Percentiles rank a stretch among this genome's conserved stretches.
phyloP scores from a whole-genome alignment of 1,140 invertebrate species.

The Diorhabda sublineata region DNA sequence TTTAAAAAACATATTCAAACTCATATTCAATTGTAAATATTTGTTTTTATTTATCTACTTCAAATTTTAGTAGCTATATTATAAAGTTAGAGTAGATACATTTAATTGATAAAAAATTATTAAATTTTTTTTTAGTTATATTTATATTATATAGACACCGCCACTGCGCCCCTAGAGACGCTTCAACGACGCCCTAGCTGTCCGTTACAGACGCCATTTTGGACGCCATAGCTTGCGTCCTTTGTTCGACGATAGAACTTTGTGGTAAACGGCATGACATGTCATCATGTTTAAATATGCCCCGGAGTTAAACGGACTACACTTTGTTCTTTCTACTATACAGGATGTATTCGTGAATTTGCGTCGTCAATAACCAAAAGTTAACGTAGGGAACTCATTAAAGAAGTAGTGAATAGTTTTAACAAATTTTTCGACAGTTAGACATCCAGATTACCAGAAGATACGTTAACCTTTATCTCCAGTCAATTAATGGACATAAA shows the following conservation, averaged over 20 bases:
- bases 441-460: no score
- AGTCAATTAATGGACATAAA: no score
- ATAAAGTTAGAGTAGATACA: no score
- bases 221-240: conserved; percentile 33
- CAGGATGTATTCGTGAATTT: background rate
- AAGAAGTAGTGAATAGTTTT: background rate
- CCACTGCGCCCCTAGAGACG: conserved; percentile 10
- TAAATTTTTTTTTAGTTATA: no score
- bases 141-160: background rate
- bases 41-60: no score
- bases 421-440: background rate
- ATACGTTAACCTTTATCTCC: no score
- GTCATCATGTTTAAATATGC: conserved; percentile 10
- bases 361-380: background rate
- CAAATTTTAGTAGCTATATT: no score
- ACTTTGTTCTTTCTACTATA: background rate
- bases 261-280: conserved; percentile 19
- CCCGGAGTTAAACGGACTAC: conserved; percentile 2
- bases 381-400: background rate
- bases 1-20: no score
- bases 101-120: no score
- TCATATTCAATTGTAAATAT: no score
- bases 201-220: conserved; percentile 35
- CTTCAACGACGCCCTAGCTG: conserved; percentile 29
- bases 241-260: conserved; percentile 28